phyloP scores from a whole-genome alignment of 1,140 invertebrate species.

The Hestina assimilis region DNA sequence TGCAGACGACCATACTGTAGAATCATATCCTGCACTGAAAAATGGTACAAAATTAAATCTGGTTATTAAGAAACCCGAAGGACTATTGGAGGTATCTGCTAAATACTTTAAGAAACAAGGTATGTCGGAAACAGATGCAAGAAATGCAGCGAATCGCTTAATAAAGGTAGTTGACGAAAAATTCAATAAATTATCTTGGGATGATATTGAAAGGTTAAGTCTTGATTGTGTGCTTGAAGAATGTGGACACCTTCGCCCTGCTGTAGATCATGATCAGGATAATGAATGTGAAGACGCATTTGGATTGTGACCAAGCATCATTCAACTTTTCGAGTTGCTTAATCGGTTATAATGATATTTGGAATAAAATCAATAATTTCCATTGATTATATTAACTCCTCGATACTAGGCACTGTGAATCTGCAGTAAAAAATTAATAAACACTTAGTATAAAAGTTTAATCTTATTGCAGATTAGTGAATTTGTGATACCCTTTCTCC shows the following conservation, averaged over 20 bases:
- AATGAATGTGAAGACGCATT: constrained; percentile 40
- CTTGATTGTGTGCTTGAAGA: constrained; percentile 45
- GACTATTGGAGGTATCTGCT: constrained; percentile 45
- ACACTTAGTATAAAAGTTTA: no score
- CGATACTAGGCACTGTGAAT: no score
- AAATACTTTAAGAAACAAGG: constrained; percentile 62
- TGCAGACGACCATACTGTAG: constrained; percentile 54
- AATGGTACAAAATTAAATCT: constrained; percentile 67
- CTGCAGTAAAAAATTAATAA: no score
- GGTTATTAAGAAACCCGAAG: constrained; percentile 63
- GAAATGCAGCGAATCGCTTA: constrained; percentile 40
- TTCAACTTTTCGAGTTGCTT: constrained; percentile 6
- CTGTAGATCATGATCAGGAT: constrained; percentile 29
- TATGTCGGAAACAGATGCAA: constrained; percentile 54
- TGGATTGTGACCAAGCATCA: constrained; percentile 40
- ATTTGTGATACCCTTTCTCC: no score
- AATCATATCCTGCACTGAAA: constrained; percentile 61
- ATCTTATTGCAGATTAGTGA: no score
- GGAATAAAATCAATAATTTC: neutral
- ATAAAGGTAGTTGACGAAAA: constrained; percentile 55
- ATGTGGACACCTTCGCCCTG: constrained; percentile 23
- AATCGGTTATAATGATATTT: neutral
- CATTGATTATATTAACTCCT: no score
- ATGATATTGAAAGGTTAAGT: constrained; percentile 59
- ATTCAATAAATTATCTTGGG: constrained; percentile 64